phyloP scores from a whole-genome alignment of 2,888 invertebrate genomes.

The Oxyteleia sp. region DNA sequence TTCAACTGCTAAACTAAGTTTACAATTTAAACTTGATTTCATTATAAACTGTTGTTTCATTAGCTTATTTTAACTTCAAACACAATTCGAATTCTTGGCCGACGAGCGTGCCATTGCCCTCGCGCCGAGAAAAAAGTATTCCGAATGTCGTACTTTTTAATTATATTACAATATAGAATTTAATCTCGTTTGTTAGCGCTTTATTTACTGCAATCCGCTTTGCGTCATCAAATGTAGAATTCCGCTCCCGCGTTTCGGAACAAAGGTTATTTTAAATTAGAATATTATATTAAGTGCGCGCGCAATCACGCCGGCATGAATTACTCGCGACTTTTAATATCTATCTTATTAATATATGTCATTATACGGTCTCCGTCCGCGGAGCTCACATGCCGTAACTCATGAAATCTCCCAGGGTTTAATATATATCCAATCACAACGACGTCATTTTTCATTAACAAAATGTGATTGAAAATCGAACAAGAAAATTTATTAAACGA shows the following conservation, averaged over 20 bases:
- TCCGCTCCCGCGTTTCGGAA: conserved; percentile 23
- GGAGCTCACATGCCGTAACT: conserved; percentile 41
- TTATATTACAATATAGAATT: conserved; percentile 62
- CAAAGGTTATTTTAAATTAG: conserved; percentile 29
- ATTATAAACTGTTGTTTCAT: too few species aligned
- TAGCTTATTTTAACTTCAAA: conserved; percentile 68
- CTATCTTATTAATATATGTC: conserved; percentile 58
- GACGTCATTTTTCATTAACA: conserved; percentile 58
- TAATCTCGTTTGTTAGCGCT: conserved; percentile 32
- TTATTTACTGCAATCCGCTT: conserved; percentile 36
- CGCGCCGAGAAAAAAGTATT: conserved; percentile 40
- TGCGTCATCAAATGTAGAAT: conserved; percentile 8
- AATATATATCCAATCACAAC: conserved; percentile 50
- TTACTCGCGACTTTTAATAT: conserved; percentile 55
- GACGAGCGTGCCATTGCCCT: conserved; percentile 36
- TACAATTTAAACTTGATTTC: too few species aligned
- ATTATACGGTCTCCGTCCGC: conserved; percentile 32
- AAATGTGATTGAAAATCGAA: conserved; percentile 52
- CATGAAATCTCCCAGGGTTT: conserved; percentile 62
- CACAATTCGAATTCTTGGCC: conserved; percentile 53
- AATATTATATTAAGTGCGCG: conserved; percentile 44
- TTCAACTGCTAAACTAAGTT: too few species aligned
- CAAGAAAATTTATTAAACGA: conserved; percentile 14
- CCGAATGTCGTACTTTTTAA: conserved; percentile 56
- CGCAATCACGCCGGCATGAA: conserved; percentile 22